Evolutionary conservation across 2,888 invertebrate genomes (phyloP).

Genomic region (Prosapia bicincta): DNA sequence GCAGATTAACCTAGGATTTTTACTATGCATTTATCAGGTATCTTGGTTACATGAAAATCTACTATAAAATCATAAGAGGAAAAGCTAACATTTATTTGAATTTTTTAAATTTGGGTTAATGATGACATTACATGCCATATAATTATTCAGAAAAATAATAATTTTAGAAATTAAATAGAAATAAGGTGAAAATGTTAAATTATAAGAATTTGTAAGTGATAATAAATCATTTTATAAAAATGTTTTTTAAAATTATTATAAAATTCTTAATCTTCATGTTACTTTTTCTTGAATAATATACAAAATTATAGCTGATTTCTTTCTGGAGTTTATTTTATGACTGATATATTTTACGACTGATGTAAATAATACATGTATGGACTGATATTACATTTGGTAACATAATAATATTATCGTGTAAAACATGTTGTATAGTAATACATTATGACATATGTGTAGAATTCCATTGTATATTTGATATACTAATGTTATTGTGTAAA

Average conservation of each 20-base stretch:
- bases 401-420: constrained; percentile 7
- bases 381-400: neutral
- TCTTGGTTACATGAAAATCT: no score
- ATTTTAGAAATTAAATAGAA: no score
- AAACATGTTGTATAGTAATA: constrained; percentile 19
- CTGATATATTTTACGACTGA: neutral
- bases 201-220: neutral
- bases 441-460: constrained; percentile 14
- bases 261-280: no score
- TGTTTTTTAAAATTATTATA: neutral
- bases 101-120: no score
- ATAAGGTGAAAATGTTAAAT: no score
- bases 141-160: no score
- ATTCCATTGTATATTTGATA: constrained; percentile 14
- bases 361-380: neutral
- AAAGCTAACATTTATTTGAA: no score
- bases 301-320: neutral
- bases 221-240: neutral
- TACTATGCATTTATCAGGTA: no score
- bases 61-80: no score
- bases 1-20: no score
- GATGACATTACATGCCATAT: no score
- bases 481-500: constrained; percentile 14
- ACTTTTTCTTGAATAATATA: neutral
- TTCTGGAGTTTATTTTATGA: neutral